These are phyloP conservation scores for Drosophila pseudotalamancana DNA, from an alignment of 2,888 invertebrate genomes.

Conservation along the genomic window DNA sequence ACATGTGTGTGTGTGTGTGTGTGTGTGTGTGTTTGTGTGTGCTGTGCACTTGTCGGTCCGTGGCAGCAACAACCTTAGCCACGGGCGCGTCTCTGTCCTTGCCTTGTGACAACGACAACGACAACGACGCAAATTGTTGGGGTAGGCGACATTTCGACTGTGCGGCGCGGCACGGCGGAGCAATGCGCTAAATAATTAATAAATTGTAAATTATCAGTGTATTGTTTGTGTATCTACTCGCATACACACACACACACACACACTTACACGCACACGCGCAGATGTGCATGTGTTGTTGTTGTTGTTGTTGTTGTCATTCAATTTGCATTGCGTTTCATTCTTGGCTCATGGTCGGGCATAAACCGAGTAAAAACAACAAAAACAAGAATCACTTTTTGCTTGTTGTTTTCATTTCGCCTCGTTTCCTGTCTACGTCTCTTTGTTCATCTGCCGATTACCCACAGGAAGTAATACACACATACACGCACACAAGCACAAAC, in stretches of 20 bases:
- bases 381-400: slow-evolving; percentile 25
- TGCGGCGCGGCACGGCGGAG: slow-evolving; percentile 1
- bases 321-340: slow-evolving; percentile 56
- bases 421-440: slow-evolving; percentile 57
- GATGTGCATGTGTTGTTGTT: background rate
- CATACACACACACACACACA: no score
- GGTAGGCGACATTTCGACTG: slow-evolving; percentile 55
- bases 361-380: slow-evolving; percentile 12
- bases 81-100: slow-evolving; percentile 44
- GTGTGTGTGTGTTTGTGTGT: background rate
- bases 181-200: slow-evolving; percentile 54
- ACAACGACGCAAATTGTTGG: slow-evolving; percentile 57
- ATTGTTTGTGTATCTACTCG: slow-evolving; percentile 2
- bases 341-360: slow-evolving; percentile 49
- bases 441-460: slow-evolving; percentile 60
- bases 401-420: slow-evolving; percentile 11
- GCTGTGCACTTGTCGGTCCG: background rate
- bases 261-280: background rate
- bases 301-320: slow-evolving; percentile 26
- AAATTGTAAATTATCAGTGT: slow-evolving; percentile 48
- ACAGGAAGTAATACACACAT: slow-evolving; percentile 45
- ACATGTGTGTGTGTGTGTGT: background rate
- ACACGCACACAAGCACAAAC: background rate
- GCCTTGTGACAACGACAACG: slow-evolving; percentile 15
- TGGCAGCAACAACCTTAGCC: slow-evolving; percentile 31